A percentile compares a stretch with the other conserved stretches of the same genome.
Evolutionary conservation across 2,113 vertebrate genomes (phyloP).

Genomic region (Strix aluco): DNA sequence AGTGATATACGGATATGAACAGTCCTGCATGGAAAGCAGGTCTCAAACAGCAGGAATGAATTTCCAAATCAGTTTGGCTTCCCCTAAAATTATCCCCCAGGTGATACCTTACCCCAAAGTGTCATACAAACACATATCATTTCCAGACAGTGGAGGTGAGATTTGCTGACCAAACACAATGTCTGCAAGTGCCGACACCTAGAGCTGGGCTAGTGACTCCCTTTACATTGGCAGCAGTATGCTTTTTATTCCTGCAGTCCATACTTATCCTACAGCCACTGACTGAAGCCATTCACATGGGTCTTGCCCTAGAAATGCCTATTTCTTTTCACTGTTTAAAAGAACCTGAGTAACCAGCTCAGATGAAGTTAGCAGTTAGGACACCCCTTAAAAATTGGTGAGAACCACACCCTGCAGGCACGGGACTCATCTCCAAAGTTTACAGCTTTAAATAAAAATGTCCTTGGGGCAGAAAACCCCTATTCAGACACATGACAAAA

Average conservation of each 20-base stretch:
- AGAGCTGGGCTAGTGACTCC: neutral
- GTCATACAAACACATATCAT: neutral
- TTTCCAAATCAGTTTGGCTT: neutral
- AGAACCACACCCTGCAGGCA: neutral
- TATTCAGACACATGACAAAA: neutral
- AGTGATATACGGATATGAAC: rapidly evolving
- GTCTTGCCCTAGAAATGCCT: neutral
- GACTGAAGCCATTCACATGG: neutral
- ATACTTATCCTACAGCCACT: neutral
- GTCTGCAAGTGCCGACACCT: neutral
- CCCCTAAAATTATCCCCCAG: neutral
- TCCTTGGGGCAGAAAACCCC: neutral
- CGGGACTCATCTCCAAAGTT: neutral
- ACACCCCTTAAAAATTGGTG: neutral
- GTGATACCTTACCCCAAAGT: neutral
- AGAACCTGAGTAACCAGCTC: neutral
- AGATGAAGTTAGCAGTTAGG: neutral
- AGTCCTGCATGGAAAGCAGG: neutral
- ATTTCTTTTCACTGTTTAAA: neutral
- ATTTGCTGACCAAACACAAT: neutral
- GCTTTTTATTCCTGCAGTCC: neutral
- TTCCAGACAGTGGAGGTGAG: neutral
- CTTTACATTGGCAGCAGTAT: rapidly evolving
- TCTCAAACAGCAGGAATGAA: neutral
- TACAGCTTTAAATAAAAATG: neutral